These are phyloP conservation scores for Tauraco hartlaubi DNA, from an alignment of 2,797 vertebrate genomes.

Conservation along the genomic window DNA sequence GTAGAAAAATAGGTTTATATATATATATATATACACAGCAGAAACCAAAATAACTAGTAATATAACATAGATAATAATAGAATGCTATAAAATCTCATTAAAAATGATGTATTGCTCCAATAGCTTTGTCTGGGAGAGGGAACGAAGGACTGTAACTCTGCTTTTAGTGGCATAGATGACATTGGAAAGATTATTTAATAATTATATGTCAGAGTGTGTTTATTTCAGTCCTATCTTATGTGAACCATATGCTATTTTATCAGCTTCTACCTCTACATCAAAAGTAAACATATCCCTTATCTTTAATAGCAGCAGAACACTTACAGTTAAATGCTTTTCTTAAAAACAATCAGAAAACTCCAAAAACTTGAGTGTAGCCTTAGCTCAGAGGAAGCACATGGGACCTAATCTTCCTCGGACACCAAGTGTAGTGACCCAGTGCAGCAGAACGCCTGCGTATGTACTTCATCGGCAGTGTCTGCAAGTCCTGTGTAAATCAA, in stretches of 20 bases:
- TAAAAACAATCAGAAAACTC: neutral
- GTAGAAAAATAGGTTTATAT: neutral
- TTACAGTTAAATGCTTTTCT: neutral
- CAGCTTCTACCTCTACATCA: neutral
- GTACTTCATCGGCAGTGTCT: neutral
- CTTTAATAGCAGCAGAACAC: neutral
- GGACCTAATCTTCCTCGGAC: neutral
- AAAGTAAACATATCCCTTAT: neutral
- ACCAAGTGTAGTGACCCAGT: too few species aligned
- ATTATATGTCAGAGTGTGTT: neutral
- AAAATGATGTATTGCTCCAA: neutral
- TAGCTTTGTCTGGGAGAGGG: neutral
- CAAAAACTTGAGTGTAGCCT: neutral
- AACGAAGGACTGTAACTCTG: neutral
- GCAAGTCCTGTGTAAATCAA: neutral
- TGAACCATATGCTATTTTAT: neutral
- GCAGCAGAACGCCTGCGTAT: neutral
- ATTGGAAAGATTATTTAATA: neutral
- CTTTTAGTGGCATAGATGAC: neutral
- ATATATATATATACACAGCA: neutral
- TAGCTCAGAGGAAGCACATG: neutral
- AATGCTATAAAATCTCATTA: neutral
- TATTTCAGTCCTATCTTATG: neutral
- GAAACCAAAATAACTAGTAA: neutral
- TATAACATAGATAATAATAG: neutral